Evolutionary conservation across 2,797 vertebrate genomes (phyloP), one percentile per base, ranked within the genome.

Genomic region (Neopelma chrysocephalum): DNA sequence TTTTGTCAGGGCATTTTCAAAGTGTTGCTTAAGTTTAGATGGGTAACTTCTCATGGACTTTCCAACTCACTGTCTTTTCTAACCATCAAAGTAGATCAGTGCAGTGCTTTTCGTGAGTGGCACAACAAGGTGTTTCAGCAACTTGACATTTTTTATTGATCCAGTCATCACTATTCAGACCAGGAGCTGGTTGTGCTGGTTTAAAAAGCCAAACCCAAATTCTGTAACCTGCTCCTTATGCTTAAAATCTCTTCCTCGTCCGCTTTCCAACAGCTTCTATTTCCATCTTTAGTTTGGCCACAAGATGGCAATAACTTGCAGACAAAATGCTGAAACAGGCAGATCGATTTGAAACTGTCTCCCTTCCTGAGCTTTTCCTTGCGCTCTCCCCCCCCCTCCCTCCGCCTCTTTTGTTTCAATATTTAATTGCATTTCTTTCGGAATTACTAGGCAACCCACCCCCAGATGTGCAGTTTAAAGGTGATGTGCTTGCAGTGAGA

Each of bases 231-330:
- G 12, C 16, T 84, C 25, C 36, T 80, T 21, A 13, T 10, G 19
- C 12, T 50, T 65, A 25, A 73, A 75, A 80, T 31, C 8, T 1
- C 23, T 54, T 75, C 27, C 22, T 56, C 4, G 18, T 18, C 31
- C 8, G 1, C 57, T 51, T 88, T 72, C 15, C 62, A 11, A 21
- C 5, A 31, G 45, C 26, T 87, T 65, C 60, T 75, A 10, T 9
- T 81, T 92, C 20, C 34, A 43, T 38, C 38, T 71, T 26, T 3
- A 36, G 48, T 56, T 61, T 78, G 78, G 78, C 98, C 98, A 96
- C 97, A 45, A 98, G 98, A 87, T 97, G 98, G 98, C 98, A 96
- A 94, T 96, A 97, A 90, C 84, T 96, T 69, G 93, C 97, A 97
- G 86, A 94, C 81, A 89, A 97, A 97, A 62, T 47, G 75, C 48